Conservation (phyloP, 2,888 invertebrate genomes). For the Nomada fucata region DNA sequence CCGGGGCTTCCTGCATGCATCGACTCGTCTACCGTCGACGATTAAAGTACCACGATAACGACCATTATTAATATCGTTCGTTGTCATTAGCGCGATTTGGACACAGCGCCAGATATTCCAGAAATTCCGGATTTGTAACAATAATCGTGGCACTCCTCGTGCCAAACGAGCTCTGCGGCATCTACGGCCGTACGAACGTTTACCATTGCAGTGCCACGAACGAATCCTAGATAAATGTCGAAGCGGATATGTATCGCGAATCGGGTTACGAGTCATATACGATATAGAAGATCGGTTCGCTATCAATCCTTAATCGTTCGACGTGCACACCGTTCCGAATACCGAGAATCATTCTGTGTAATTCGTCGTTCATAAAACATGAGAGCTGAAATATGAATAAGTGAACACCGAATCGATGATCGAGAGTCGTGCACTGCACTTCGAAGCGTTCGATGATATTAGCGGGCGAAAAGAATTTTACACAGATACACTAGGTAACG, state of each 20-base stretch:
- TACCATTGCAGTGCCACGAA: not conserved
- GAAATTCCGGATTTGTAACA: slow-evolving; percentile 18
- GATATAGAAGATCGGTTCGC: too few species aligned
- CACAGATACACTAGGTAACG: not conserved
- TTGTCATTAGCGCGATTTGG: slow-evolving; percentile 36
- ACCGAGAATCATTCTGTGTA: slow-evolving; percentile 46
- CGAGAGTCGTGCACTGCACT: slow-evolving; percentile 5
- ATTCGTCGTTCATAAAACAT: slow-evolving; percentile 26
- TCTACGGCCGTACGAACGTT: not conserved
- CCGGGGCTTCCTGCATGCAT: slow-evolving; percentile 25
- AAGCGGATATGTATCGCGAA: too few species aligned
- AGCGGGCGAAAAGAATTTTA: not conserved
- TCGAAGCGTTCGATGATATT: slow-evolving; percentile 12
- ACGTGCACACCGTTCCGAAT: not conserved
- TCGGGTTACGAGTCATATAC: too few species aligned
- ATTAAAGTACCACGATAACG: slow-evolving; percentile 53
- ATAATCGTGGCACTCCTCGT: not conserved
- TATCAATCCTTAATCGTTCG: not conserved
- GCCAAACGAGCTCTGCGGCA: not conserved
- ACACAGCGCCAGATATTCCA: too few species aligned
- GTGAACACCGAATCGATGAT: slow-evolving; percentile 9
- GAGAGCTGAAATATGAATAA: slow-evolving; percentile 11
- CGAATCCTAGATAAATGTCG: not conserved
- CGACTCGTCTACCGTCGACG: slow-evolving; percentile 31
- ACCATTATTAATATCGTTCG: slow-evolving; percentile 53